Evolutionary conservation across 2,888 invertebrate species (phyloP).

Genomic region (Sceliomorpha sp.): DNA sequence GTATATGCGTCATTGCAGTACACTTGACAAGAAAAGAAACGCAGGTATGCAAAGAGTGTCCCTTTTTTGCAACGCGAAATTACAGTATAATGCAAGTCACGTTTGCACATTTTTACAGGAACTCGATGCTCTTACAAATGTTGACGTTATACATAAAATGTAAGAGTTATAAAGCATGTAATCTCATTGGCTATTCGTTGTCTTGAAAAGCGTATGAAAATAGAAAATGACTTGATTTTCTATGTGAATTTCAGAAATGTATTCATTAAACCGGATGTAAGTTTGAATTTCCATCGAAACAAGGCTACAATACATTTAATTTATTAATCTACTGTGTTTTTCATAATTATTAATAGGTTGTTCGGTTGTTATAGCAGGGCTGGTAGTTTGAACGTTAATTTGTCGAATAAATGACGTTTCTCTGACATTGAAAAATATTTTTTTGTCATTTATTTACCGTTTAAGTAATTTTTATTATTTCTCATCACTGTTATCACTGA

Average conservation of each 20-base stretch:
- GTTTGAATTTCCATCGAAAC: too few species aligned
- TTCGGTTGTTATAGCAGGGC: constrained; percentile 16
- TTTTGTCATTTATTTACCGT: too few species aligned
- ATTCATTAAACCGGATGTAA: constrained; percentile 17
- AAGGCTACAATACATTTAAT: too few species aligned
- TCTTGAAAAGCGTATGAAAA: constrained; percentile 38
- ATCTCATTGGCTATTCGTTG: constrained; percentile 27
- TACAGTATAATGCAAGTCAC: constrained; percentile 32
- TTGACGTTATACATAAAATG: constrained; percentile 22
- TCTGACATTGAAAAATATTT: too few species aligned
- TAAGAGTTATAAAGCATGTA: constrained; percentile 18
- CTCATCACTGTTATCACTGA: too few species aligned
- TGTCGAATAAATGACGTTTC: too few species aligned
- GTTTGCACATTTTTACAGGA: constrained; percentile 32
- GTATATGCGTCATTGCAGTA: constrained; percentile 21
- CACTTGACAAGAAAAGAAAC: constrained; percentile 22
- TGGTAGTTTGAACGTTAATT: constrained; percentile 15
- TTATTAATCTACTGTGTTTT: constrained; percentile 7
- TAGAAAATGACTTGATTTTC: constrained; percentile 17
- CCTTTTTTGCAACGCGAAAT: constrained; percentile 16
- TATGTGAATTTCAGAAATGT: constrained; percentile 11
- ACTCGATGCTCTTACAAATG: constrained; percentile 31
- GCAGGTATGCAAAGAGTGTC: constrained; percentile 24
- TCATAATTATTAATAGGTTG: constrained; percentile 1
- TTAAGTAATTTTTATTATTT: too few species aligned